Base-by-base conservation (phyloP, 2,888 invertebrate genomes). In the Pterostichus niger region DNA sequence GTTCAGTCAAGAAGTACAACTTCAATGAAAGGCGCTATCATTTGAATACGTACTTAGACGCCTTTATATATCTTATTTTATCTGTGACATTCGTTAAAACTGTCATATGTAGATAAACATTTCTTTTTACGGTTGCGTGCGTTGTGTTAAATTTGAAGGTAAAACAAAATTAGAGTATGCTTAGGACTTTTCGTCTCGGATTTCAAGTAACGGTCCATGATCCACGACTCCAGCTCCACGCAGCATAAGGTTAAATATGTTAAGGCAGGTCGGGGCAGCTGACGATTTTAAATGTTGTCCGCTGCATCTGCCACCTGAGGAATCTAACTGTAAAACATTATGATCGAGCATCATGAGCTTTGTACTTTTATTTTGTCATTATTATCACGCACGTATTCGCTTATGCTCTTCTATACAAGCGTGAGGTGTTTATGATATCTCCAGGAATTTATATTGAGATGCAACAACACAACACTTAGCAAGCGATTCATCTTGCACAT, bases 201-300 rank as follows among this genome's bases (percentile, higher is more conserved):
- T 75, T 75, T 75, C 75, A 52, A 75, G 59, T 78, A 78, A 78
- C 78, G 78, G 78, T 59, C 78, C 78, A 76, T 24, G 7, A 6
- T 40, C 40, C 40, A 40, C 9, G 9, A 0, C 40, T 40, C 40
- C 40, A 40, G 7, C 40, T 40, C 40, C 40, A 40, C 9, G 9
- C 24, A 59, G 78, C 59, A 78, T 56, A 56, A 78, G 59, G 78
- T 78, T 78, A 78, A 61, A 78, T 59, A 61, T 59, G 44, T 78
- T 78, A 61, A 59, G 44, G 78, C 78, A 78, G 78, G 78, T 78
- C 78, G 78, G 46, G 61, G 61, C 56, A 59, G 78, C 78, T 78
- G 78, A 78, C 54, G 59, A 77, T 59, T n/a, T 11, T 13, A 13
- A 35, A 7, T 17, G 56, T 56, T 15, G 46, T 40, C 78, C 44